Evolutionary conservation across 2,888 invertebrate species (phyloP).

Genomic region (Nesidiocoris tenuis): DNA sequence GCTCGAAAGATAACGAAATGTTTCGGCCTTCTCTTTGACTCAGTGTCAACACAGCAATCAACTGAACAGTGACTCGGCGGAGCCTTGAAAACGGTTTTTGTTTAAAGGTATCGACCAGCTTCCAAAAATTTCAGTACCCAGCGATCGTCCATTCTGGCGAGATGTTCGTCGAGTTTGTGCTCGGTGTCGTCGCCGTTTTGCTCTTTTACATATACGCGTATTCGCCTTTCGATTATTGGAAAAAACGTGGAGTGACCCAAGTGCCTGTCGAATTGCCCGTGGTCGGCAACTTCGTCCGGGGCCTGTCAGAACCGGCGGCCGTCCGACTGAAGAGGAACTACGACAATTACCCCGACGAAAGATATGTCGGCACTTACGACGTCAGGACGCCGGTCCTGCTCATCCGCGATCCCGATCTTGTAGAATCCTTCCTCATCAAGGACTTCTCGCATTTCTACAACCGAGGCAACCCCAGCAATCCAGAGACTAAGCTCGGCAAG

Average conservation of each 20-base stretch:
- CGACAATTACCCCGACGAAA: slow-evolving; percentile 48
- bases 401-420: slow-evolving; percentile 57
- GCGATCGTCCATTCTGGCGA: no score
- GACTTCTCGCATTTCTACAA: slow-evolving; percentile 58
- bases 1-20: no score
- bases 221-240: slow-evolving; percentile 29
- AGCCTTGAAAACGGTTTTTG: no score
- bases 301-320: neutral
- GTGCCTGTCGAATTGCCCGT: slow-evolving; percentile 15
- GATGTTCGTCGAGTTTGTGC: no score
- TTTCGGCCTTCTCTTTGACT: no score
- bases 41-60: no score
- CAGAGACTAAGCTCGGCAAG: slow-evolving; percentile 54
- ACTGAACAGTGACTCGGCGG: no score
- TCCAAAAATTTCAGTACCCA: no score
- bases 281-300: slow-evolving; percentile 5
- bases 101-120: no score
- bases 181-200: no score
- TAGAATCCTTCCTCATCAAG: slow-evolving; percentile 57
- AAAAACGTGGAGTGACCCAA: slow-evolving; percentile 13
- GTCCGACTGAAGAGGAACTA: slow-evolving; percentile 9
- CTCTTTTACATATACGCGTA: neutral
- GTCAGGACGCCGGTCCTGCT: slow-evolving; percentile 58
- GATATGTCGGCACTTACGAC: slow-evolving; percentile 58
- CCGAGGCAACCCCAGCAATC: slow-evolving; percentile 55